Evolutionary conservation across 1,140 invertebrate genomes (phyloP), one percentile per base, ranked within the genome.

Genomic region (Trissolcus basalis): DNA sequence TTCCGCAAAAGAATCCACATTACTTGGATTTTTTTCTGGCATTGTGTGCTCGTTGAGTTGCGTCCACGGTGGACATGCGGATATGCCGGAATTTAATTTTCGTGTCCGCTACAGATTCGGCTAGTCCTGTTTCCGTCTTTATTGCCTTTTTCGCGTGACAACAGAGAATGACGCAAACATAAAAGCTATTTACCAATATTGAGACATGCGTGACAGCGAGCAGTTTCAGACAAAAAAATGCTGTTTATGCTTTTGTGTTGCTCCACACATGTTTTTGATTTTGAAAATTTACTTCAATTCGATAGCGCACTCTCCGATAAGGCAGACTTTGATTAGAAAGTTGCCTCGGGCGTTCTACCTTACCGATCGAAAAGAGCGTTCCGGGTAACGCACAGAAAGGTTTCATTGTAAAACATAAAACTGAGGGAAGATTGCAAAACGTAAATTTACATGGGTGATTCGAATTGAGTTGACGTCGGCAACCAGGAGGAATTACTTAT

Each of bases 71-170:
- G 74, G 75, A 80, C 76, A 81, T 70, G 73, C 54, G 73, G 81
- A 81, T 79, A 83, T 82, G 75, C 74, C 72, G 85, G 85, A 85
- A 87, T 86, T 84, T 85, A 87, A 87, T 87, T 87, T 87, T 77
- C 81, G 80, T 50, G 81, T 82, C 72, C 64, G 79, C 80, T 83
- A 27, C 19, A 84, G 85, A 86, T 87, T 83, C 81, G 75, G 54
- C 67, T 81, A 50, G 65, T 72, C 64, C 73, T 65, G 56, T 63
- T 71, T 64, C 50, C 53, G 63, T 77, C 71, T 81, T 85, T 87
- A 87, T 87, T 87, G 85, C 83, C 83, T 82, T 76, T 83, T 79
- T 70, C 63, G 80, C 75, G 83, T 77, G 83, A 80, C 78, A 65
- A 45, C 68, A 70, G 76, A 64, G 72, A 68, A 63, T 78, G 73